phyloP scores from a whole-genome alignment of 2,797 vertebrate genomes.

The Cossypha polioptera region DNA sequence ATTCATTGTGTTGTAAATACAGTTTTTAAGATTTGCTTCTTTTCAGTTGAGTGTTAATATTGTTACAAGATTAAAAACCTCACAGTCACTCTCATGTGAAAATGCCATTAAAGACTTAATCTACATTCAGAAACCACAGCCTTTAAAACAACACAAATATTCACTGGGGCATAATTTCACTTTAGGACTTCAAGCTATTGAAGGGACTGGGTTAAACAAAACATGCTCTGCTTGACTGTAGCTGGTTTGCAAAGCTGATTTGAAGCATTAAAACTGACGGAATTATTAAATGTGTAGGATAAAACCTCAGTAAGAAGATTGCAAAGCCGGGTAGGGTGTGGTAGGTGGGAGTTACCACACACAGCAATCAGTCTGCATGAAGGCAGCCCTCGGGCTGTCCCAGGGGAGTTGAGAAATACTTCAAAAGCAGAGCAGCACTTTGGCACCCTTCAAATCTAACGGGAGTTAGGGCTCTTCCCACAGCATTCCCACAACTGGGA shows the following conservation, averaged over 20 bases:
- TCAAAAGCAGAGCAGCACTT: neutral
- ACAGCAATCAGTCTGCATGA: neutral
- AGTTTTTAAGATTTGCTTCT: neutral
- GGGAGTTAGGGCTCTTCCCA: neutral
- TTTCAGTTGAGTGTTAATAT: neutral
- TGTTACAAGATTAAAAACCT: neutral
- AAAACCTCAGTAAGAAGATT: neutral
- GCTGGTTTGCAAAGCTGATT: neutral
- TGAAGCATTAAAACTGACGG: neutral
- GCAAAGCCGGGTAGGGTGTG: neutral
- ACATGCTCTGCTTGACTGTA: neutral
- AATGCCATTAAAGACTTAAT: neutral
- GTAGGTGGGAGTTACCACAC: accelerated
- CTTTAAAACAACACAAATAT: neutral
- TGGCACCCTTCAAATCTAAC: neutral
- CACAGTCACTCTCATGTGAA: neutral
- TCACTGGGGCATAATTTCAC: neutral
- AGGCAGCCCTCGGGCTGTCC: neutral
- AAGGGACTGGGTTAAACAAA: neutral
- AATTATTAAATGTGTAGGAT: neutral
- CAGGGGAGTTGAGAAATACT: neutral
- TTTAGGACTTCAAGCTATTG: neutral
- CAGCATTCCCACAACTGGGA: neutral
- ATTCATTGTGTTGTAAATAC: neutral
- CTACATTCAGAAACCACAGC: neutral